Conservation (phyloP, 2,888 invertebrate species). For the Drosophila dives region DNA sequence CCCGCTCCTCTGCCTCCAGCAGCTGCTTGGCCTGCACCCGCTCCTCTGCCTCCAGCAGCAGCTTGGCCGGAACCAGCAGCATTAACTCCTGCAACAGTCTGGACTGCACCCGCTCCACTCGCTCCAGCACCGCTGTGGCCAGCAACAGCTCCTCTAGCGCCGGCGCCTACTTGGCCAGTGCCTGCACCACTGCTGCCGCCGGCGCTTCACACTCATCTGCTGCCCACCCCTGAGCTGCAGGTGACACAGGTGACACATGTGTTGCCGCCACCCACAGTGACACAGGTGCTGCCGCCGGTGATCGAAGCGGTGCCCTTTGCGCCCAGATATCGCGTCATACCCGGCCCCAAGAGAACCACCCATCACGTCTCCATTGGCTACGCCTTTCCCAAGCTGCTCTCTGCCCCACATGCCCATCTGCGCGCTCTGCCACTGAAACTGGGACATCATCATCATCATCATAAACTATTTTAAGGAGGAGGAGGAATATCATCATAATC, state of each 20-base stretch:
- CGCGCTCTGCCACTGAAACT: slow-evolving; percentile 75
- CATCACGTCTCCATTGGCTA: slow-evolving; percentile 82
- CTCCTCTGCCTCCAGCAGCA: slow-evolving; percentile 30
- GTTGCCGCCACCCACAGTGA: slow-evolving; percentile 62
- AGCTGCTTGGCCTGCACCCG: slow-evolving; percentile 2
- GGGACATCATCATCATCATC: slow-evolving; percentile 71
- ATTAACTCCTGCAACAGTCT: slow-evolving; percentile 19
- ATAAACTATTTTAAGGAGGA: slow-evolving; percentile 66
- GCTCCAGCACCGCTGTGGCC: slow-evolving; percentile 22
- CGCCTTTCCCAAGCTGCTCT: slow-evolving; percentile 75
- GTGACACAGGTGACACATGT: slow-evolving; percentile 51
- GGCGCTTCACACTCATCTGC: slow-evolving; percentile 23
- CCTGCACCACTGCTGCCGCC: slow-evolving; percentile 49
- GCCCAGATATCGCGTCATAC: slow-evolving; percentile 80
- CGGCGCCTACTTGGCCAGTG: slow-evolving; percentile 46
- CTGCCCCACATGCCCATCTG: slow-evolving; percentile 74
- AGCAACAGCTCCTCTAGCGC: slow-evolving; percentile 26
- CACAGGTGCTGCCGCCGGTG: slow-evolving; percentile 64
- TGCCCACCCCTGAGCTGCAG: slow-evolving; percentile 60
- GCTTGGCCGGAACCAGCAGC: slow-evolving; percentile 32
- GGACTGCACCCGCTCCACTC: slow-evolving; percentile 25
- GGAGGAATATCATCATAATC: not conserved
- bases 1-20: slow-evolving; percentile 45
- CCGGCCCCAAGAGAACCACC: slow-evolving; percentile 82
- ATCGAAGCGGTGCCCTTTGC: slow-evolving; percentile 74